Evolutionary conservation across 2,113 vertebrate genomes (phyloP).

Genomic region (Toxostoma redivivum): DNA sequence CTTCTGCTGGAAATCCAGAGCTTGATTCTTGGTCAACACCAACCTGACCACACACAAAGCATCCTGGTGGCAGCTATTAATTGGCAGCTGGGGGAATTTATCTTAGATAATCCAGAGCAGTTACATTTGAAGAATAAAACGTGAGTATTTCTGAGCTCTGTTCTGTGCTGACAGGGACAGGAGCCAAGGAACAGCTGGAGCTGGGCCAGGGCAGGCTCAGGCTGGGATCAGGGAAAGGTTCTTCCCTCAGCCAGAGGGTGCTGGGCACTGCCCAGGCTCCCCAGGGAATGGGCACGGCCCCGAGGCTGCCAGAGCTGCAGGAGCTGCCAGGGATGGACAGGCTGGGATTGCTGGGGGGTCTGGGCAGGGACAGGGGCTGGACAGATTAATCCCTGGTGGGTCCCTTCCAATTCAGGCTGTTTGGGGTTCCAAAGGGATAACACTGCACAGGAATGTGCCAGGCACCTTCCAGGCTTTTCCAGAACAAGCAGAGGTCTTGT

Average conservation of each 20-base stretch:
- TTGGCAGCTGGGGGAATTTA: fast-evolving
- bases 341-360: neutral
- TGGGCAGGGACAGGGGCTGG: neutral
- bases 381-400: fast-evolving
- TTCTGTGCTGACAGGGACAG: neutral
- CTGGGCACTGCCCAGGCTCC: too few relatives aligned
- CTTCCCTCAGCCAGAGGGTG: too few relatives aligned
- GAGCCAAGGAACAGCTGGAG: fast-evolving
- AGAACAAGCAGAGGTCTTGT: neutral
- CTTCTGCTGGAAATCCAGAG: neutral
- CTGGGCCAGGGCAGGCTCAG: neutral
- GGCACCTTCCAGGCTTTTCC: neutral
- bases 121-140: neutral
- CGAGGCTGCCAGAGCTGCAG: neutral
- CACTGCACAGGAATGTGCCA: fast-evolving
- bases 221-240: too few relatives aligned
- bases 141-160: neutral
- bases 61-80: neutral
- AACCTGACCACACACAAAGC: neutral
- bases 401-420: neutral
- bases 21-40: fast-evolving
- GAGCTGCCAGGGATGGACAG: neutral
- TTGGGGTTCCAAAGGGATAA: neutral
- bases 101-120: neutral
- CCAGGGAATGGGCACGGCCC: neutral